phyloP scores from a whole-genome alignment of 2,888 invertebrate genomes.

The Pasiphila rectangulata region DNA sequence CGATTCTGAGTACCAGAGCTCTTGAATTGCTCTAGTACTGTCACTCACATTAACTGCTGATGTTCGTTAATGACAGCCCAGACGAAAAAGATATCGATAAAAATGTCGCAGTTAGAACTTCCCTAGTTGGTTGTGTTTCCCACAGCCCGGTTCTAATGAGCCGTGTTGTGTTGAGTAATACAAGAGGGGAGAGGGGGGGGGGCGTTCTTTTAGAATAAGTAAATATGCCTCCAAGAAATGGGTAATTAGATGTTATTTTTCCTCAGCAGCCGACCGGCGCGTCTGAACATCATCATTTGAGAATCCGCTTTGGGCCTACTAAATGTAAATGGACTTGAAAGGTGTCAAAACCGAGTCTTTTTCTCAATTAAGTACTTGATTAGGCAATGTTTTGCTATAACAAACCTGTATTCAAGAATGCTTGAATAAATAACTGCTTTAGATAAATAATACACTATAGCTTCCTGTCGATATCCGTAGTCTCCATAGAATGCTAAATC shows the following conservation, averaged over 20 bases:
- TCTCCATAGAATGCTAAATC: not conserved
- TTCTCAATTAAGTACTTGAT: not conserved
- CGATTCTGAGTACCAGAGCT: too few species aligned
- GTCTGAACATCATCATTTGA: conserved; percentile 29
- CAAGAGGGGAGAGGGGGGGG: conserved; percentile 39
- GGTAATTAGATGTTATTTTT: conserved; percentile 50
- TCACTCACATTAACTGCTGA: not conserved
- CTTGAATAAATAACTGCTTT: not conserved
- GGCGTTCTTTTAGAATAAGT: conserved; percentile 52
- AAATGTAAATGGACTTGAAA: conserved; percentile 15
- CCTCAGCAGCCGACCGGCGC: conserved; percentile 29
- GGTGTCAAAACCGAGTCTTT: not conserved
- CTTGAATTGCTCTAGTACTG: not conserved
- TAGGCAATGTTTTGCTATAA: not conserved
- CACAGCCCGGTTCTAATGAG: conserved; percentile 77
- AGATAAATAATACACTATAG: too few species aligned
- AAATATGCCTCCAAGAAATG: conserved; percentile 50
- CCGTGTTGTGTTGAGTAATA: conserved; percentile 72
- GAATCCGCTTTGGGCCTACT: conserved; percentile 1
- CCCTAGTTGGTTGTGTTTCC: conserved; percentile 63
- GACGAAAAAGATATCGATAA: conserved; percentile 24
- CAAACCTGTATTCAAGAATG: not conserved
- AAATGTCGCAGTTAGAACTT: conserved; percentile 29
- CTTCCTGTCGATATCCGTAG: too few species aligned
- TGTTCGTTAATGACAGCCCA: not conserved